Evolutionary conservation across 2,888 invertebrate species (phyloP), one percentile per base, ranked within the genome.

Genomic region (Craniophora ligustri): DNA sequence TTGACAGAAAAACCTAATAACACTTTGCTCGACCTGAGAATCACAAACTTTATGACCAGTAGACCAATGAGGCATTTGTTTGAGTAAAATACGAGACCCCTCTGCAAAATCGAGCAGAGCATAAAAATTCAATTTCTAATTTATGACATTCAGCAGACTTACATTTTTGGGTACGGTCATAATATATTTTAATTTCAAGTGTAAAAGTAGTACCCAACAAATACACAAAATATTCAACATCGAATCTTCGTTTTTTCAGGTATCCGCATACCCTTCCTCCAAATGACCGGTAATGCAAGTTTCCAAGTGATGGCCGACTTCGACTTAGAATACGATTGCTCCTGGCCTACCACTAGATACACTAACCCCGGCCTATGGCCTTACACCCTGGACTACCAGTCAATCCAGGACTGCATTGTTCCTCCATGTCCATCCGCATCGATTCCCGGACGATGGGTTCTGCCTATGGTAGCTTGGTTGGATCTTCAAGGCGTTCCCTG

Each of bases 311-410:
- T 96, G 76, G 63, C 80, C 0, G 85, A 93, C 10, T 77, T 86
- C 16, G 91, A 85, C 1, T 86, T 96, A 8, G 51, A 76, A 0
- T 96, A 95, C 79, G 96, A 96, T 75, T 93, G 94, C 53, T 94
- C 95, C 1, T 95, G 96, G 95, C 93, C 95, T 0, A 94, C 95
- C 0, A 79, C 84, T 11, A 66, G 70, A 0, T 76, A 75, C 54
- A 76, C 81, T 0, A 67, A 88, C 53, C 92, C 93, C 18, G 94
- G 93, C 13, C 76, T 95, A 0, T 96, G 95, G 94, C 96, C 96
- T 0, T 96, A 96, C 83, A 96, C 96, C 1, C 79, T 96, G 48
- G 95, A 96, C 75, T 95, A 94, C 66, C 78, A 80, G 0, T 92
- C 94, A 0, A 90, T 74, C n/a, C 94, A 95, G 78, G 94, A 94